Evolutionary conservation across 2,797 vertebrate genomes (phyloP).

Genomic region (Sternarchorhynchus goeldii): DNA sequence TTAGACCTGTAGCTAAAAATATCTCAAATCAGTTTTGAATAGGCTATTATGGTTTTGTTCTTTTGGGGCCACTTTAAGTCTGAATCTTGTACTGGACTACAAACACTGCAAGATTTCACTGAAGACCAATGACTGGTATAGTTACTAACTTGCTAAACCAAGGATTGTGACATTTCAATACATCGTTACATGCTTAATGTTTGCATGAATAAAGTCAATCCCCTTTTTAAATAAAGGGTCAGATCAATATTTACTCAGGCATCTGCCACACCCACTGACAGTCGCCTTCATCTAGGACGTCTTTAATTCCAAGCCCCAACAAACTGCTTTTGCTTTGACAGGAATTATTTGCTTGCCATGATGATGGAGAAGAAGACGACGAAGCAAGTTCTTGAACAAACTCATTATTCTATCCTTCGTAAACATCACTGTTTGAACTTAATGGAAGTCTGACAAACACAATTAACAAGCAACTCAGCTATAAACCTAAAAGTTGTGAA

Average conservation of each 20-base stretch:
- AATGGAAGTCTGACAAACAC: slow-evolving; percentile 37
- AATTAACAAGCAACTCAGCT: background rate
- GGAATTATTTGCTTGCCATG: slow-evolving; percentile 59
- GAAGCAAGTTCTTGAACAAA: slow-evolving; percentile 64
- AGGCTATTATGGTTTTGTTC: background rate
- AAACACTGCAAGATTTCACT: too few species aligned
- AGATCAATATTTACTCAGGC: slow-evolving; percentile 70
- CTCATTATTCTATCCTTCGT: slow-evolving; percentile 43
- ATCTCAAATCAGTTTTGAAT: background rate
- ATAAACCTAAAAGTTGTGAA: background rate
- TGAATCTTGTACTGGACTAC: background rate
- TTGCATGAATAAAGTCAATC: slow-evolving; percentile 56
- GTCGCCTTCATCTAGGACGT: slow-evolving; percentile 70
- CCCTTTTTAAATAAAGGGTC: slow-evolving; percentile 69
- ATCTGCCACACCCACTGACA: slow-evolving; percentile 59
- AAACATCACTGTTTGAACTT: slow-evolving; percentile 39
- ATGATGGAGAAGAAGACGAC: slow-evolving; percentile 46
- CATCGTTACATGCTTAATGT: slow-evolving; percentile 12
- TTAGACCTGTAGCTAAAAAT: too few species aligned
- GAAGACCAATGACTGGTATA: background rate
- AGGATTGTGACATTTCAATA: background rate
- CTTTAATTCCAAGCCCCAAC: slow-evolving; percentile 56
- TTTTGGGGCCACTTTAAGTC: background rate
- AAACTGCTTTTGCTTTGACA: slow-evolving; percentile 45
- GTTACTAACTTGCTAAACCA: background rate